Base-by-base conservation (phyloP, 2,888 invertebrate genomes). In the Lycaena phlaeas region DNA sequence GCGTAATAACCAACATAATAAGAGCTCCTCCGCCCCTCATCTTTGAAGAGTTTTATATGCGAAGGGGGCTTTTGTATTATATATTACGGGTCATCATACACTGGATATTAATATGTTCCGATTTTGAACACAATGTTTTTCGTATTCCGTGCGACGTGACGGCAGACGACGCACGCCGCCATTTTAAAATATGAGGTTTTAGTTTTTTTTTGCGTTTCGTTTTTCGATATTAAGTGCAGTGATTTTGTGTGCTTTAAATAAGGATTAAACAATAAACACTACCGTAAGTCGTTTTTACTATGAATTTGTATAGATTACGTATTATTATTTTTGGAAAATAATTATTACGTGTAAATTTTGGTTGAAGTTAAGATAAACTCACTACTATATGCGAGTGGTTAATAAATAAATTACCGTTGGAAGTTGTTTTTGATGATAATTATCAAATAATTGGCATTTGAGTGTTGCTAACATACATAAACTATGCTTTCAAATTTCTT, bases 61-160 rank as follows among this genome's bases (percentile, higher is more conserved):
- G 29, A 27, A 25, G 49, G 52, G 52, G 51, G 51, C 42, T 45
- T 51, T 43, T 28, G 41, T 54, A 61, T 58, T 54, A 45, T 59
- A 53, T 44, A 46, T 31, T 25, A 59, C 4, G 49, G 69, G 30
- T 66, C 72, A 51, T 44, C 2, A 4, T 41, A 50, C 38, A 53
- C 10, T 72, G 71, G 38, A 2, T 17, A 14, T 28, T 34, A 31
- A 44, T 49, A 49, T 59, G 64, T 67, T 66, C 66, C 69, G 66
- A 77, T 75, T 81, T 76, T 73, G 68, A 73, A 75, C 73, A 69
- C 73, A 69, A 64, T 57, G 61, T 62, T 69, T 72, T 74, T 68
- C 54, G 70, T 73, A 79, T 76, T 79, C 76, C 66, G 58, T 66
- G 68, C 70, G 61, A 69, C 62, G 64, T 65, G 59, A 62, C 56